Evolutionary conservation across 2,888 invertebrate species (phyloP).

Genomic region (Cheilosia soror): DNA sequence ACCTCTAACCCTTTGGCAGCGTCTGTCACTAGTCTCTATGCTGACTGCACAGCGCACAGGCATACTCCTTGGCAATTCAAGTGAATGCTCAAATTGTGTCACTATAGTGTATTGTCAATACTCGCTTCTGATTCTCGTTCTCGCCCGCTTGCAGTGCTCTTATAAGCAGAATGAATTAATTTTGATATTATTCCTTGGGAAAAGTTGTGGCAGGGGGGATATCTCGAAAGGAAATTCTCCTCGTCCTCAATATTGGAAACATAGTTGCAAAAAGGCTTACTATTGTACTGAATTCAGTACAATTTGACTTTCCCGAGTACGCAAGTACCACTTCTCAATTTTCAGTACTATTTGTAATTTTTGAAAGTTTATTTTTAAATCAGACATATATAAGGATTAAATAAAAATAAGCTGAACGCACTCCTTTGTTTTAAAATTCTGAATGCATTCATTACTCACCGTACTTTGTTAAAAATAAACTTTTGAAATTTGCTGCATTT

Average conservation of each 20-base stretch:
- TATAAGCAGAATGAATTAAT: conserved; percentile 32
- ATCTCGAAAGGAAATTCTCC: not conserved
- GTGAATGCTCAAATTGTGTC: conserved; percentile 24
- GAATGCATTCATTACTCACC: too few species aligned
- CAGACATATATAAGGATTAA: too few species aligned
- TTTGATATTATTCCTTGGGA: conserved; percentile 29
- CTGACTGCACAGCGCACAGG: not conserved
- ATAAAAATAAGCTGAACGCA: too few species aligned
- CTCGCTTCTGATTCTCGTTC: not conserved
- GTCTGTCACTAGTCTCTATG: not conserved
- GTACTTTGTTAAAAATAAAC: too few species aligned
- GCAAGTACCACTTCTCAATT: too few species aligned
- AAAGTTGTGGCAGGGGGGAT: not conserved
- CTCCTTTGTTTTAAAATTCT: too few species aligned
- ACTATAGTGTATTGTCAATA: conserved; percentile 56
- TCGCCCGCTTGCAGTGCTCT: not conserved
- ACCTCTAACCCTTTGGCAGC: not conserved
- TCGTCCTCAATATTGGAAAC: conserved; percentile 10
- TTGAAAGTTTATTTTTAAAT: too few species aligned
- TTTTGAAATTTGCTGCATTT: too few species aligned
- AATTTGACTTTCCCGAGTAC: too few species aligned
- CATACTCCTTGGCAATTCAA: not conserved
- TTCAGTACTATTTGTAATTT: too few species aligned
- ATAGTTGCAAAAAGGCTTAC: too few species aligned
- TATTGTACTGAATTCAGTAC: too few species aligned